Evolutionary conservation across 2,888 invertebrate genomes (phyloP), one percentile per base, ranked within the genome.

Genomic region (Ormyrus labotus): DNA sequence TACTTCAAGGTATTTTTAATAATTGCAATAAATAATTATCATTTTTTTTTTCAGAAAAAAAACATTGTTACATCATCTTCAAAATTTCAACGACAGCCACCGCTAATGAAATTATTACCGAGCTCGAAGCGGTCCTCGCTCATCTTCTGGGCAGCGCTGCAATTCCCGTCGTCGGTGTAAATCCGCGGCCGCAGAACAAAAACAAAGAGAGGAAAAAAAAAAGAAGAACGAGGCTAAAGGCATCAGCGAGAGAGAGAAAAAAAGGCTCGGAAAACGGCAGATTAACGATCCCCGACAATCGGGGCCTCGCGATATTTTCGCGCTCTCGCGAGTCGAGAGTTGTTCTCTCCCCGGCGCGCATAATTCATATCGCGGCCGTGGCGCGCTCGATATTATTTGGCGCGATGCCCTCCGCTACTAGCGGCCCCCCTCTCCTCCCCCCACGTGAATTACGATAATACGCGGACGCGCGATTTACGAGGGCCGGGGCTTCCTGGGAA

Each of bases 361-460:
- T 81, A 77, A 81, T 73, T 81, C 81, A 82, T 77, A 64, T 47
- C 76, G 61, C n/a, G 34, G 34, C 34, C 34, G 19, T 19, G 34
- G 76, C 51, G 76, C 47, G 81, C 71, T 83, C 78, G 81, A 83
- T 78, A 82, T 83, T 83, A 81, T 84, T 84, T 84, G 79, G 83
- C 82, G 55, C 80, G 61, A 64, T 78, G 75, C 79, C 81, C 76
- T 58, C 58, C 58, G 0, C 34, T 4, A 4, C 34, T 34, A 34
- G 34, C 34, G 34, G 34, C 4, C 34, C 3, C 51, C 34, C 10
- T 8, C 45, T 19, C 9, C n/a, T 5, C 50, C 53, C 45, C 67
- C 55, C 69, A 80, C 79, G 82, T 82, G 81, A 83, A 82, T 83
- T 80, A 81, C 69, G 79, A 80, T 84, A 83, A 83, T 83, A 82